Evolutionary conservation across 2,797 vertebrate genomes (phyloP).

Genomic region (Melanotaenia parkinsoni): DNA sequence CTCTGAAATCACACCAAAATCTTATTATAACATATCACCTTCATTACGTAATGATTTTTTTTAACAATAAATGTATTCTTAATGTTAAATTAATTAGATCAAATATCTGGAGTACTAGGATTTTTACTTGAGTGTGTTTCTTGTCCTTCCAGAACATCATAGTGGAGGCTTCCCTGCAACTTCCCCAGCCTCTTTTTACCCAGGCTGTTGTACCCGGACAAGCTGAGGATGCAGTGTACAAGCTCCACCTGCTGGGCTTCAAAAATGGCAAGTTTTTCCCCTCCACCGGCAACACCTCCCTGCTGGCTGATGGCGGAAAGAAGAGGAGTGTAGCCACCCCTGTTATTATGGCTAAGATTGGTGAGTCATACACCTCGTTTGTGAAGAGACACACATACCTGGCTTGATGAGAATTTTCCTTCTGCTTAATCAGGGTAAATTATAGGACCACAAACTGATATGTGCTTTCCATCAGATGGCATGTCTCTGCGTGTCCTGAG

Average conservation of each 20-base stretch:
- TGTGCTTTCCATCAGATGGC: constrained; percentile 81
- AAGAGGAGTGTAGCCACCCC: constrained; percentile 92
- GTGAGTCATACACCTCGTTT: constrained; percentile 73
- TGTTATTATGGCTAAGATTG: constrained; percentile 93
- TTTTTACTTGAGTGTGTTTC: not conserved
- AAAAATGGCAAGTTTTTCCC: constrained; percentile 97
- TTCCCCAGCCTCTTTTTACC: constrained; percentile 91
- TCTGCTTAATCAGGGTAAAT: not conserved
- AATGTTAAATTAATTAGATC: not conserved
- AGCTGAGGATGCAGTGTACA: constrained; percentile 87
- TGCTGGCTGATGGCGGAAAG: constrained; percentile 88
- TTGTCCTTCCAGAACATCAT: constrained; percentile 85
- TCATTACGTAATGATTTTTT: too few relatives aligned
- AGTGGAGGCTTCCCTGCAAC: constrained; percentile 93
- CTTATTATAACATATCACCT: too few relatives aligned
- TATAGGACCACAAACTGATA: not conserved
- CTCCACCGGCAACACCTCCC: constrained; percentile 91
- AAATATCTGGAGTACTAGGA: not conserved
- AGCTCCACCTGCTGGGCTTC: constrained; percentile 95
- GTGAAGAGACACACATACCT: not conserved
- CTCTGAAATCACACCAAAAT: too few relatives aligned
- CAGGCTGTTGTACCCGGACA: constrained; percentile 80
- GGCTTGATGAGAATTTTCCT: not conserved
- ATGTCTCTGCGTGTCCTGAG: constrained; percentile 75
- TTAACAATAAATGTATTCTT: too few relatives aligned